These are phyloP conservation scores for Craterocephalus amniculus DNA, from an alignment of 2,797 vertebrate genomes.

Conservation along the genomic window DNA sequence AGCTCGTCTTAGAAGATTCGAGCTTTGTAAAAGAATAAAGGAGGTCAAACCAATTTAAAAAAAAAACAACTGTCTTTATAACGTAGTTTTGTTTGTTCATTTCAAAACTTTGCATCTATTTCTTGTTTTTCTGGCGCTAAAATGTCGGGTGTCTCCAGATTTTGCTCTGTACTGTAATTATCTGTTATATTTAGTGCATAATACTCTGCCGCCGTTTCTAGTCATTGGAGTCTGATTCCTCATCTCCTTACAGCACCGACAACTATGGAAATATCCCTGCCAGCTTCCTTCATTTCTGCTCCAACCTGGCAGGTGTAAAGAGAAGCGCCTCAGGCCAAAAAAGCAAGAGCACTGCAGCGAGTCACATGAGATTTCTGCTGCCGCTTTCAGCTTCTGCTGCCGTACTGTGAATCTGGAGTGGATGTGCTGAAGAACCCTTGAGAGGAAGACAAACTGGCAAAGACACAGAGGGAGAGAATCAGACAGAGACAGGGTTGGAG, in stretches of 20 bases:
- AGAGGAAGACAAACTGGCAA: conserved; percentile 57
- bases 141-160: too few relatives aligned
- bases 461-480: conserved; percentile 52
- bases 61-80: too few relatives aligned
- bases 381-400: conserved; percentile 27
- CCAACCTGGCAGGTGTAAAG: conserved; percentile 25
- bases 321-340: conserved; percentile 3
- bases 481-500: conserved; percentile 67
- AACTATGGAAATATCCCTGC: neutral
- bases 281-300: conserved; percentile 3
- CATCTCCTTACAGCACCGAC: neutral
- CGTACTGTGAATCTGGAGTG: conserved; percentile 57
- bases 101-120: too few relatives aligned
- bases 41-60: too few relatives aligned
- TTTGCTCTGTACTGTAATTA: neutral
- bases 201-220: neutral
- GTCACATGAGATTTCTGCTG: conserved; percentile 18
- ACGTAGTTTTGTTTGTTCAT: too few relatives aligned
- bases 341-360: conserved; percentile 11
- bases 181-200: neutral
- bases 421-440: conserved; percentile 62
- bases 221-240: too few relatives aligned
- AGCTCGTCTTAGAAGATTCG: too few relatives aligned
- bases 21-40: too few relatives aligned
- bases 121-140: too few relatives aligned